Percentiles rank a stretch among this genome's conserved stretches.
Evolutionary conservation across 2,888 invertebrate species (phyloP).

Genomic region (Synergus umbraculus): DNA sequence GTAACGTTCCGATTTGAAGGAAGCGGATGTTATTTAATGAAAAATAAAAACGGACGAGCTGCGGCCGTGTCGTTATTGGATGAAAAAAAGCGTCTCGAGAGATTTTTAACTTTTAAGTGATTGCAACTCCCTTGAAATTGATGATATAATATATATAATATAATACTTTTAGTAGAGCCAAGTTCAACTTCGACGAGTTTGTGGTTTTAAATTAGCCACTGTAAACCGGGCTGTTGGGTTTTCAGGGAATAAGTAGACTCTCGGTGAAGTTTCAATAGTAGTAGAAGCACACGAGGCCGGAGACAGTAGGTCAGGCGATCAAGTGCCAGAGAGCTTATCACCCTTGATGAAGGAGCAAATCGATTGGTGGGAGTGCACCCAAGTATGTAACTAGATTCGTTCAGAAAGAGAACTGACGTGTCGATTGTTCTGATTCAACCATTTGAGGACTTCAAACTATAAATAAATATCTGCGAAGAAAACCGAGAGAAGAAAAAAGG

Average conservation of each 20-base stretch:
- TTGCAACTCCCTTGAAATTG: not conserved
- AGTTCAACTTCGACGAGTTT: constrained; percentile 5
- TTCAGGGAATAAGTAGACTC: not conserved
- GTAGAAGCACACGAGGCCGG: constrained; percentile 24
- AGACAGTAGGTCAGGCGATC: constrained; percentile 37
- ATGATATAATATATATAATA: not conserved
- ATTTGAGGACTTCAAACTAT: not conserved
- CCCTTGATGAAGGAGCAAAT: constrained; percentile 31
- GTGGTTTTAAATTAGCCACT: constrained; percentile 29
- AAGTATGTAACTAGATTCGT: constrained; percentile 33
- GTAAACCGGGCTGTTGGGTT: constrained; percentile 21
- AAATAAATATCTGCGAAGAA: no score
- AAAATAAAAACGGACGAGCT: not conserved
- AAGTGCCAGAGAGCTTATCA: constrained; percentile 35
- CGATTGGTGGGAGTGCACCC: constrained; percentile 22
- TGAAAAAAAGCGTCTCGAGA: not conserved
- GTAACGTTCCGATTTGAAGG: not conserved
- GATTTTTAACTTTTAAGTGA: not conserved
- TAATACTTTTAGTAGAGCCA: not conserved
- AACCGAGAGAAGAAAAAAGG: not conserved
- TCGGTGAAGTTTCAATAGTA: constrained; percentile 10
- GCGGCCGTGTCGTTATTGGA: not conserved
- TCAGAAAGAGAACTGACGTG: constrained; percentile 18
- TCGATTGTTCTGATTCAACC: constrained; percentile 5
- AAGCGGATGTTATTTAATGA: not conserved